Percentiles rank a stretch among this genome's conserved stretches.
Evolutionary conservation across 2,113 vertebrate species (phyloP).

Genomic region (Paramormyrops kingsleyae): DNA sequence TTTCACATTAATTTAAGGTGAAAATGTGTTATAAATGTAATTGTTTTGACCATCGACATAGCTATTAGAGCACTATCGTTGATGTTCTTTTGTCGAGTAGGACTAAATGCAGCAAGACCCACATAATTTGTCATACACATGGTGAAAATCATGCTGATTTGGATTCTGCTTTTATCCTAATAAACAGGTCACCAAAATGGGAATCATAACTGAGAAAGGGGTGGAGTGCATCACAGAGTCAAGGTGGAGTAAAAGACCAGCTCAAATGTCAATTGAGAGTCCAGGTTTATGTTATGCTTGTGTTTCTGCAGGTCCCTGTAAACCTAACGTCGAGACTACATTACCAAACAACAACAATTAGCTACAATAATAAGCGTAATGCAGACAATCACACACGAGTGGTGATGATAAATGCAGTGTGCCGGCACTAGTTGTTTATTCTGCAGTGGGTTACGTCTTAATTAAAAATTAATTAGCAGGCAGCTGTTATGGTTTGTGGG

Average conservation of each 20-base stretch:
- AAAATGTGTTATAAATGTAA: background rate
- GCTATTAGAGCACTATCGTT: background rate
- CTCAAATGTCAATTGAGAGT: background rate
- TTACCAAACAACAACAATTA: background rate
- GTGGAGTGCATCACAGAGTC: slow-evolving; percentile 67
- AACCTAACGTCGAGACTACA: background rate
- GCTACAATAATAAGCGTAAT: background rate
- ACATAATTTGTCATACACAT: background rate
- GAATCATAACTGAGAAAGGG: slow-evolving; percentile 64
- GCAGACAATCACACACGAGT: background rate
- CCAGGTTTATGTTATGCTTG: background rate
- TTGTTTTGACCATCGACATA: background rate
- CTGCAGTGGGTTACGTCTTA: background rate
- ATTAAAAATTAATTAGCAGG: background rate
- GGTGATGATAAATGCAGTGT: background rate
- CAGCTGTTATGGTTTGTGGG: background rate
- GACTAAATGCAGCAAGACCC: background rate
- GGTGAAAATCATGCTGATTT: background rate
- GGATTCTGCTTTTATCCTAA: background rate
- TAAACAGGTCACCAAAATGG: slow-evolving; percentile 63
- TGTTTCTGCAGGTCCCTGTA: background rate
- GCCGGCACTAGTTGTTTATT: background rate
- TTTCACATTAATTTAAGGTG: background rate
- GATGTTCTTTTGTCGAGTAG: background rate
- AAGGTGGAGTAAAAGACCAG: slow-evolving; percentile 54